phyloP scores from a whole-genome alignment of 1,140 invertebrate species.

The Caenorhabditis remanei region DNA sequence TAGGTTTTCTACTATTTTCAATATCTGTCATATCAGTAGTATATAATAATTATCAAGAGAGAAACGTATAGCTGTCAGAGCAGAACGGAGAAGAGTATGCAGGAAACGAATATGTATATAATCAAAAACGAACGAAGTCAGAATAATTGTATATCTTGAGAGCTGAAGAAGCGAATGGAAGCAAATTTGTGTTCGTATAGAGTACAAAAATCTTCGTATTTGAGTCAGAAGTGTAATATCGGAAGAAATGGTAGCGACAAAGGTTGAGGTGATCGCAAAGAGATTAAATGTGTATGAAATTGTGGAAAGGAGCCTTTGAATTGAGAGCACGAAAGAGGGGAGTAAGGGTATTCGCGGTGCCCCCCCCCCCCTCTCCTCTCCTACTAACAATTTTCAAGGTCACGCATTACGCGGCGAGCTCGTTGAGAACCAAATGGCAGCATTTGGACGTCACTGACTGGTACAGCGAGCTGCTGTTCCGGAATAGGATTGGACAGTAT shows the following conservation, averaged over 20 bases:
- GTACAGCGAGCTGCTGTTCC: background rate
- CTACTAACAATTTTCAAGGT: constrained; percentile 18
- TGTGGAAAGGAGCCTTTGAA: background rate
- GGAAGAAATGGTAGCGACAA: too few relatives aligned
- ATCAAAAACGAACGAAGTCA: background rate
- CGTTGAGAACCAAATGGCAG: constrained; percentile 46
- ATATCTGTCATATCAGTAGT: too few relatives aligned
- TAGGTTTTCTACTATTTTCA: too few relatives aligned
- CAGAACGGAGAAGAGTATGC: background rate
- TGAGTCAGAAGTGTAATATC: constrained; percentile 20
- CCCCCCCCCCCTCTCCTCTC: background rate
- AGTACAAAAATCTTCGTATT: background rate
- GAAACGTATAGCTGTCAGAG: background rate
- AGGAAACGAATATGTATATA: constrained; percentile 34
- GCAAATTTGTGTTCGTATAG: background rate
- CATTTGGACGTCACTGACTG: constrained; percentile 39
- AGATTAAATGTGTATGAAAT: constrained; percentile 14
- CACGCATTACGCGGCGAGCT: background rate
- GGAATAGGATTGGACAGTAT: background rate
- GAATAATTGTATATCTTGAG: constrained; percentile 39
- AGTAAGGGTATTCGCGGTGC: too few relatives aligned
- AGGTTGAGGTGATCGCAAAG: background rate
- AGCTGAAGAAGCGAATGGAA: background rate
- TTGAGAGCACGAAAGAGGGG: background rate
- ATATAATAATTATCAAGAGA: background rate